Conservation (phyloP, 2,888 invertebrate species). For the Bellardia pandia region DNA sequence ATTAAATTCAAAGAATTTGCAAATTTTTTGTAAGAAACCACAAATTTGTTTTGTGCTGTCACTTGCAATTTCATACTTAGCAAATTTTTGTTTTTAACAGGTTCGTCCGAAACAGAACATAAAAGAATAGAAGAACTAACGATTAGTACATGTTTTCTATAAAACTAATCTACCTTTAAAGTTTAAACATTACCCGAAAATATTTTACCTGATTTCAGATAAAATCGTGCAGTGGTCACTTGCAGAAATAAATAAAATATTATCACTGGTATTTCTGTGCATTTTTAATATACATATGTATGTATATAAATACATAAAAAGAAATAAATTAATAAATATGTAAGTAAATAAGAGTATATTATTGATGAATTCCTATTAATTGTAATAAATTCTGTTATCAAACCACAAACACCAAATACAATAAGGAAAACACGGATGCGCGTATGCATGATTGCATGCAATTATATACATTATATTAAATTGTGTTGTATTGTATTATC, state of each 20-base stretch:
- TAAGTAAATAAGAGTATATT: conserved; percentile 47
- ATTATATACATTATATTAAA: conserved; percentile 16
- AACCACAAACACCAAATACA: conserved; percentile 56
- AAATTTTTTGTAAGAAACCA: too few relatives aligned
- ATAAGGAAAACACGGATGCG: conserved; percentile 38
- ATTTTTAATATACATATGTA: not conserved
- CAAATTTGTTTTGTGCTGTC: too few relatives aligned
- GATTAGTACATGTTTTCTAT: too few relatives aligned
- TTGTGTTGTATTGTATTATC: not conserved
- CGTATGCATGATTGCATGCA: conserved; percentile 49
- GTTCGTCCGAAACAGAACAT: too few relatives aligned
- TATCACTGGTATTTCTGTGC: conserved; percentile 11
- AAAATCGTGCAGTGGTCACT: not conserved
- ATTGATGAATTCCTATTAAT: conserved; percentile 63
- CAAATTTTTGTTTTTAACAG: too few relatives aligned
- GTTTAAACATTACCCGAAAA: not conserved
- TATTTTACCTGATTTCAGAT: not conserved
- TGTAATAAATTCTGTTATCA: conserved; percentile 64
- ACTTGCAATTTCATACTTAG: too few relatives aligned
- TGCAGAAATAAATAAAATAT: conserved; percentile 38
- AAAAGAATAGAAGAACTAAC: too few relatives aligned
- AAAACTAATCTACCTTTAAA: not conserved
- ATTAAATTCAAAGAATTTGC: too few relatives aligned
- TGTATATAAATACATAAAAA: not conserved
- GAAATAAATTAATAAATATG: conserved; percentile 7